Evolutionary conservation across 2,113 vertebrate species (phyloP).

Genomic region (Tachysurus vachellii): DNA sequence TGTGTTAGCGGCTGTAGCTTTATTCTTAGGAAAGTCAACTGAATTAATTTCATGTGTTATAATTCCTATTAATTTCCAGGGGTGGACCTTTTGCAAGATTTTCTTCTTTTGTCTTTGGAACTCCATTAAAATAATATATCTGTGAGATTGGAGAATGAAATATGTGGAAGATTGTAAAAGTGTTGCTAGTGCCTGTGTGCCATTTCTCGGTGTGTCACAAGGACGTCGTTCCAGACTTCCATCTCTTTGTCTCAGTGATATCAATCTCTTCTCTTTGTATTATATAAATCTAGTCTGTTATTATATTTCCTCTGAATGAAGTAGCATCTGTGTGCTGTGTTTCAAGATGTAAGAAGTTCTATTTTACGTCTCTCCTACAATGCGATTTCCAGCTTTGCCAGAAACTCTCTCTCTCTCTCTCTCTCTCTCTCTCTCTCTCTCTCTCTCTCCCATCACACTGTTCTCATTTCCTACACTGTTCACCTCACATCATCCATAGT

Average conservation of each 20-base stretch:
- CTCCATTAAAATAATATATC: background rate
- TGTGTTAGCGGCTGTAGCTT: background rate
- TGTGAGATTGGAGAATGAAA: background rate
- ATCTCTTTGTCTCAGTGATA: constrained; percentile 20
- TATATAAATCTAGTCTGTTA: constrained; percentile 19
- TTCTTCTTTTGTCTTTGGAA: background rate
- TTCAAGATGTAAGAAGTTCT: constrained; percentile 52
- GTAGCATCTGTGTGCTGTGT: constrained; percentile 41
- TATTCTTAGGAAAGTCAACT: background rate
- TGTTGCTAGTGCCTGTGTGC: constrained; percentile 25
- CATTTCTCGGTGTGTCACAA: constrained; percentile 20
- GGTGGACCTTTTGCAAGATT: background rate
- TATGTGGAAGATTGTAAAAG: constrained; percentile 15
- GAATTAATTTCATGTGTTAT: background rate
- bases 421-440: constrained; percentile 11
- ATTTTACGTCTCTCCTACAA: constrained; percentile 40
- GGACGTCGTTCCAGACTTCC: constrained; percentile 12
- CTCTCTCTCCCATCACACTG: background rate
- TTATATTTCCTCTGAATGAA: constrained; percentile 51
- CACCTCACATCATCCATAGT: background rate
- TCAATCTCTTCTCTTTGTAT: constrained; percentile 33
- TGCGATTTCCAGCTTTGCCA: constrained; percentile 14
- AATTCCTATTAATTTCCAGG: background rate
- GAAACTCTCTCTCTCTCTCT: constrained; percentile 44
- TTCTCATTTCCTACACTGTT: background rate